These are phyloP conservation scores for roundworm (Caenorhabditis elegans) DNA, from an alignment of 1,140 invertebrate species.

Conservation along the genomic window DNA sequence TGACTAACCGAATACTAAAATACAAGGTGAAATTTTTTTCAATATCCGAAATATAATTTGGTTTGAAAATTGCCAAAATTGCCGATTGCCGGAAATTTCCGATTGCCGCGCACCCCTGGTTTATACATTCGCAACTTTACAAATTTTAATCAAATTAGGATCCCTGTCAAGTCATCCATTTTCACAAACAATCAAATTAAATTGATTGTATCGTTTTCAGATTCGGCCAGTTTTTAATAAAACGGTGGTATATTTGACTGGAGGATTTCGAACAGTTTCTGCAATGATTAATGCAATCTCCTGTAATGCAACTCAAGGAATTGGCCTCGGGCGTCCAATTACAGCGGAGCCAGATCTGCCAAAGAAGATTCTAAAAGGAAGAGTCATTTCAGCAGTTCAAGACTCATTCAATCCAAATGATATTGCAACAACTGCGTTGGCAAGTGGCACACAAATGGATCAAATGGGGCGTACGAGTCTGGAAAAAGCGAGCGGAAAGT, in stretches of 20 bases:
- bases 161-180: too few relatives aligned
- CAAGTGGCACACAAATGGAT: not conserved
- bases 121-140: too few relatives aligned
- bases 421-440: not conserved
- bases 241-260: conserved; percentile 49
- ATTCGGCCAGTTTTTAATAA: conserved; percentile 24
- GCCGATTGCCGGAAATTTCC: too few relatives aligned
- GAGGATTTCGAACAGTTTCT: conserved; percentile 52
- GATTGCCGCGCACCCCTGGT: too few relatives aligned
- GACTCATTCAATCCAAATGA: not conserved
- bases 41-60: too few relatives aligned
- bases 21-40: too few relatives aligned
- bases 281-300: conserved; percentile 52
- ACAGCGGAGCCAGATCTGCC: conserved; percentile 47
- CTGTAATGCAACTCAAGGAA: conserved; percentile 45
- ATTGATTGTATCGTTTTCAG: not conserved
- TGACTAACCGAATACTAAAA: too few relatives aligned
- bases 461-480: not conserved
- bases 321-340: conserved; percentile 52
- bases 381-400: not conserved
- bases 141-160: too few relatives aligned
- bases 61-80: too few relatives aligned
- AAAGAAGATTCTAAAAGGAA: conserved; percentile 23
- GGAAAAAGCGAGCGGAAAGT: not conserved
- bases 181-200: not conserved